These are phyloP conservation scores for Suricata suricatta DNA, from an alignment of 2,113 vertebrate genomes.

Conservation along the genomic window DNA sequence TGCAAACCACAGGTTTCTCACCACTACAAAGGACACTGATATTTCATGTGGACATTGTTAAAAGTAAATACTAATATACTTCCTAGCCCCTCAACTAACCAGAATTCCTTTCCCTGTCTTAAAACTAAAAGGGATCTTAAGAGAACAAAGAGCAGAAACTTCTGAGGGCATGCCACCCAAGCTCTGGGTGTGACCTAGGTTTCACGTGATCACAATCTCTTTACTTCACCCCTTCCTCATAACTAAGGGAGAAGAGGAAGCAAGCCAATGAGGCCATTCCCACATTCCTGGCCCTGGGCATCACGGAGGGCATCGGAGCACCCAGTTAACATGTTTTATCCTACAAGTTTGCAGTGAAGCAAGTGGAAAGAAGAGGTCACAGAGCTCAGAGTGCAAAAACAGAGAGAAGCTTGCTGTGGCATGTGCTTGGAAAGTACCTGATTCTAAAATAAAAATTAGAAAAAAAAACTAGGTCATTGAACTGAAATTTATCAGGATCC, in stretches of 20 bases:
- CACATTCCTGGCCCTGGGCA: not conserved
- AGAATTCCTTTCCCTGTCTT: not conserved
- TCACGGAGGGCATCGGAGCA: not conserved
- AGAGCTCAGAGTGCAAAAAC: not conserved
- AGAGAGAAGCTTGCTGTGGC: not conserved
- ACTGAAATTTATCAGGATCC: slow-evolving; percentile 54
- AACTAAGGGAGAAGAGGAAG: not conserved
- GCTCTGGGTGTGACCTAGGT: not conserved
- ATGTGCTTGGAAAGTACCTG: slow-evolving; percentile 58
- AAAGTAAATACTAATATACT: not conserved
- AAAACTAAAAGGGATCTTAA: not conserved
- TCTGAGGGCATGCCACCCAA: not conserved
- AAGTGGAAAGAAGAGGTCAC: slow-evolving; percentile 17
- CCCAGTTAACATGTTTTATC: slow-evolving; percentile 56
- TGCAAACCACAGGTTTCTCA: not conserved
- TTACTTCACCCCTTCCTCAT: not conserved
- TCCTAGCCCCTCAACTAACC: not conserved
- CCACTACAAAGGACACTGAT: not conserved
- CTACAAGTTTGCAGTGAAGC: slow-evolving; percentile 1
- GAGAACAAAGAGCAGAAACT: not conserved
- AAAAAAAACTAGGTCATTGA: slow-evolving; percentile 4
- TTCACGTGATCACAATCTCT: not conserved
- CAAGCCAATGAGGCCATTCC: not conserved
- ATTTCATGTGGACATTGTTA: not conserved
- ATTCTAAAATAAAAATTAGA: slow-evolving; percentile 52